These are phyloP conservation scores for Meloe dianella DNA, from an alignment of 2,888 invertebrate genomes.

Conservation along the genomic window DNA sequence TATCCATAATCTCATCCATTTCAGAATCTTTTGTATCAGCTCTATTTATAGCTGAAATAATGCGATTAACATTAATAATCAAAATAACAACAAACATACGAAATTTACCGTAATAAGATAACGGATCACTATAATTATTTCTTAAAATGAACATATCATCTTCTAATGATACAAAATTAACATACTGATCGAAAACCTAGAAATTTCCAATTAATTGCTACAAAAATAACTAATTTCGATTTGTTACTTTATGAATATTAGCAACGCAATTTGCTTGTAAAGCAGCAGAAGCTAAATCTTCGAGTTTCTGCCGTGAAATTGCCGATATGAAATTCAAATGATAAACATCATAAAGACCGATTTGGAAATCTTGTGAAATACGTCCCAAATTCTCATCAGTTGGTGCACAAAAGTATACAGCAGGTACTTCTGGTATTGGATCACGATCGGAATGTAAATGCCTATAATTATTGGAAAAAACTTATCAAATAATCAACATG, in stretches of 20 bases:
- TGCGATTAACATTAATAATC: neutral
- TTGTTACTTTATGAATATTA: constrained; percentile 89
- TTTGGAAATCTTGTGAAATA: constrained; percentile 88
- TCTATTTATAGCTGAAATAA: constrained; percentile 83
- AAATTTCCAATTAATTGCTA: too few relatives aligned
- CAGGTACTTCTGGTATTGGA: constrained; percentile 97
- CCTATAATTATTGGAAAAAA: constrained; percentile 62
- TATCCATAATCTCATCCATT: constrained; percentile 93
- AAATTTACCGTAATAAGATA: constrained; percentile 88
- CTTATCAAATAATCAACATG: constrained; percentile 14
- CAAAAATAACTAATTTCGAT: too few relatives aligned
- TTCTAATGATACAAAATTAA: constrained; percentile 97
- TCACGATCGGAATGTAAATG: constrained; percentile 87
- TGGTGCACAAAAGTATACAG: constrained; percentile 96
- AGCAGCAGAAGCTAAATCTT: constrained; percentile 92
- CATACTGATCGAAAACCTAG: constrained; percentile 98
- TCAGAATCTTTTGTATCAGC: constrained; percentile 94
- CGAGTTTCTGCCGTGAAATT: constrained; percentile 89
- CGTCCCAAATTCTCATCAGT: constrained; percentile 94
- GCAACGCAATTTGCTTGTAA: constrained; percentile 90
- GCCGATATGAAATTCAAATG: constrained; percentile 97
- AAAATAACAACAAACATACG: constrained; percentile 14
- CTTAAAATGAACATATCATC: constrained; percentile 95
- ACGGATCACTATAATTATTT: constrained; percentile 87
- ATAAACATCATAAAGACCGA: constrained; percentile 91